A percentile compares a stretch with the other conserved stretches of the same genome.
These are phyloP conservation scores for Brachionus paranguensis DNA, from an alignment of 1,140 invertebrate species.

Conservation along the genomic window DNA sequence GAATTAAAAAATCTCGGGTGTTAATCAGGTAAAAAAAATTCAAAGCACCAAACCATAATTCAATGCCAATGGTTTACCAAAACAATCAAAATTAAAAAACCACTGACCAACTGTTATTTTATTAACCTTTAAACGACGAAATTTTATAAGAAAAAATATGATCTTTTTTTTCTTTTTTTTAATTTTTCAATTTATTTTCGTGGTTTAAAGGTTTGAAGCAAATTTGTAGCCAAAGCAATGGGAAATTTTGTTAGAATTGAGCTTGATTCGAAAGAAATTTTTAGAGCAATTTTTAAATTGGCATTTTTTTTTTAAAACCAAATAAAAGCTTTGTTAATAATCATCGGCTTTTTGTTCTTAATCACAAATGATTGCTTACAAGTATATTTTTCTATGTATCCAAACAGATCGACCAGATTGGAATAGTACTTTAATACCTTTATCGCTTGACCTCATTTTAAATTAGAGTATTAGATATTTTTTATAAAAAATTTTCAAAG, in stretches of 20 bases:
- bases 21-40: slow-evolving; percentile 5
- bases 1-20: neutral
- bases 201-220: neutral
- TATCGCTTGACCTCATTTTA: slow-evolving; percentile 29
- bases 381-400: slow-evolving; percentile 30
- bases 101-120: neutral
- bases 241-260: neutral
- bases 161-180: neutral
- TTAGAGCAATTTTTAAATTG: neutral
- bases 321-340: neutral
- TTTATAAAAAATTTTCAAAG: neutral
- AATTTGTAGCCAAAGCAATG: neutral
- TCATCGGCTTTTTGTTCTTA: neutral
- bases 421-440: slow-evolving; percentile 9
- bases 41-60: slow-evolving; percentile 32
- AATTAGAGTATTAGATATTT: neutral
- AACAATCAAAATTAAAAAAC: neutral
- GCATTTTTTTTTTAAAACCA: neutral
- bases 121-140: neutral
- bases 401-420: slow-evolving; percentile 31
- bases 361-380: slow-evolving; percentile 9
- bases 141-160: neutral
- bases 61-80: neutral
- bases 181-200: neutral
- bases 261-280: neutral